Evolutionary conservation across 2,113 vertebrate species (phyloP), one percentile per base, ranked within the genome.

Genomic region (Colossoma macropomum): DNA sequence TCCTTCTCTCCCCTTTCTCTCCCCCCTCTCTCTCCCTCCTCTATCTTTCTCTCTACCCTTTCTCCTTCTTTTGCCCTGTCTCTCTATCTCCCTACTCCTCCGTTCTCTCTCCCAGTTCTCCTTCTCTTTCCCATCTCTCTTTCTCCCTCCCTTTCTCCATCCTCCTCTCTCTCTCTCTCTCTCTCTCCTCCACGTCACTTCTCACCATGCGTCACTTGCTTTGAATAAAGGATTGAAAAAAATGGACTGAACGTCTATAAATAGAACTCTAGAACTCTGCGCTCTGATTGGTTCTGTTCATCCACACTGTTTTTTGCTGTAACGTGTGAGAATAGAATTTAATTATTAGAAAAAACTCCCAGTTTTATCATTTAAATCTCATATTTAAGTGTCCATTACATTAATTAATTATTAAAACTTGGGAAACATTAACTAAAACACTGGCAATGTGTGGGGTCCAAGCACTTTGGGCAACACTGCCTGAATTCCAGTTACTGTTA

Each of bases 171-270:
- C 41, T 62, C 70, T 52, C 62, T 60, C 59, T 74, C 66, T 78
- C 74, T 66, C 63, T 70, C 45, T 72, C 56, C 38, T 45, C 50
- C 65, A 52, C 77, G 66, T 73, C 86, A 70, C 68, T 77, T 65
- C 59, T 73, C 86, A 56, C 75, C 72, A 72, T 68, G 83, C 92
- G 85, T 92, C 90, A 90, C 89, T 79, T 77, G 77, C 71, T 80
- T 80, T 89, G 90, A 92, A 91, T 92, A 91, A 92, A 89, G 88
- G 41, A 45, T 45, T 45, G 41, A 45, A 45, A 45, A 38, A 38
- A 45, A 45, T 8, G 41, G 86, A 92, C 90, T 89, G 86, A 87
- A 89, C 84, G 80, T 84, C 69, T 66, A 79, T 84, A 74, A 79
- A 82, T 79, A 81, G 74, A 83, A 60, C 34, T 77, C 69, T 76